Evolutionary conservation across 2,888 invertebrate species (phyloP).

Genomic region (Drosophila neutralis): DNA sequence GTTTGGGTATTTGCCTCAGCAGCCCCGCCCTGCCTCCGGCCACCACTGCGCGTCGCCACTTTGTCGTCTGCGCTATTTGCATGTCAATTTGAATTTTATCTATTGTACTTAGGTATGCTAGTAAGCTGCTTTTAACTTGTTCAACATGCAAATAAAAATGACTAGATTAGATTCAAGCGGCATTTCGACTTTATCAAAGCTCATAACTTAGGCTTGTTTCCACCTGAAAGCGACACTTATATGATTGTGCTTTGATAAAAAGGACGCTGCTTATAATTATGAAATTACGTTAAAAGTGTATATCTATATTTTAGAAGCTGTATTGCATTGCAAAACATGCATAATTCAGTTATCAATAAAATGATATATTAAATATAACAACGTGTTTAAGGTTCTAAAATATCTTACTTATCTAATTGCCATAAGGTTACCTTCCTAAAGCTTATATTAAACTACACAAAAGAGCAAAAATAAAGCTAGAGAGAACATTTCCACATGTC

Average conservation of each 20-base stretch:
- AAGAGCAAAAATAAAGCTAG: not conserved
- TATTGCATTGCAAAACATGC: not conserved
- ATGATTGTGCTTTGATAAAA: not conserved
- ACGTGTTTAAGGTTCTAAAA: not conserved
- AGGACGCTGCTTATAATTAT: not conserved
- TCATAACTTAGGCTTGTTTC: slow-evolving; percentile 2
- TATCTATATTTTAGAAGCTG: not conserved
- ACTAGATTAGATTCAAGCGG: slow-evolving; percentile 56
- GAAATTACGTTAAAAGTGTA: not conserved
- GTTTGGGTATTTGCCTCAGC: slow-evolving; percentile 19
- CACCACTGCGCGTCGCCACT: not conserved
- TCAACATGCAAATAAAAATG: slow-evolving; percentile 70
- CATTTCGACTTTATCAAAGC: slow-evolving; percentile 19
- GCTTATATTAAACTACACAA: not conserved
- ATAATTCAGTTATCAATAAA: not conserved
- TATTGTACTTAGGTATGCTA: slow-evolving; percentile 56
- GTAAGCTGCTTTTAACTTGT: slow-evolving; percentile 71
- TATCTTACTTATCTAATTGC: not conserved
- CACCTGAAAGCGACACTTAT: slow-evolving; percentile 14
- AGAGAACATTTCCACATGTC: not conserved
- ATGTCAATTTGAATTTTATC: slow-evolving; percentile 78
- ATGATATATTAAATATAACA: too few relatives aligned
- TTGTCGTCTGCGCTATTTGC: slow-evolving; percentile 64
- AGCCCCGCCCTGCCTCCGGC: not conserved
- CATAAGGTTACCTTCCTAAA: not conserved